Base-by-base conservation (phyloP, 2,888 invertebrate species). In the Spisula solida region DNA sequence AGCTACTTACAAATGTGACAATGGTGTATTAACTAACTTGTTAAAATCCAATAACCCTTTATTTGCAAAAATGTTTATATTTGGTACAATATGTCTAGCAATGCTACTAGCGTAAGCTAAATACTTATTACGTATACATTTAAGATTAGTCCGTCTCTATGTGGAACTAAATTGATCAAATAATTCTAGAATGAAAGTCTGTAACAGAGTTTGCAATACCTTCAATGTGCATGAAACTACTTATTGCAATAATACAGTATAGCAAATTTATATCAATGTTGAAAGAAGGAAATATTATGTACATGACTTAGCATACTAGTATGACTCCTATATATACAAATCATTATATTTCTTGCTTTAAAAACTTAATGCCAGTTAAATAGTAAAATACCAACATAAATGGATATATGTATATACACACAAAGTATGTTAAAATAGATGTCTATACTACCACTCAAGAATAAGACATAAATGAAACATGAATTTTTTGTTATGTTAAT, bases 401-500 rank as follows among this genome's bases (percentile, higher is more conserved):
- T 29, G 55, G 48, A 83, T 66, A 66, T 60, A 82, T 31, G 70
- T 41, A 70, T 51, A 80, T 80, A 78, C 79, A 85, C 75, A 84
- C 47, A 84, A 51, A 25, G 48, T 51, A 79, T 85, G 85, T 85
- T 85, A 85, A 78, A 78, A 47, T 80, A 80, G 34, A 79, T 25
- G 5, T 79, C 82, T 87, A 87, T 18, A 82, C 87, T 87, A 87
- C 87, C 87, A 87, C 87, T 82, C 87, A 87, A 78, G 34, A 51
- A 31, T 75, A 79, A 85, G 31, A 75, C 70, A 47, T 41, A 55
- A 83, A 83, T 83, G 75, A 82, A 82, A 70, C 83, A 75, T 51
- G 47, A 48, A 80, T 80, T n/a, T 85, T 20, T 75, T 82, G 82
- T 56, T 82, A 79, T 87, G 87, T 87, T 87, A 87, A 79, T 82